Percentiles rank a stretch among this genome's conserved stretches.
Conservation (phyloP, 2,797 vertebrate genomes). For the Sylvilagus floridanus region DNA sequence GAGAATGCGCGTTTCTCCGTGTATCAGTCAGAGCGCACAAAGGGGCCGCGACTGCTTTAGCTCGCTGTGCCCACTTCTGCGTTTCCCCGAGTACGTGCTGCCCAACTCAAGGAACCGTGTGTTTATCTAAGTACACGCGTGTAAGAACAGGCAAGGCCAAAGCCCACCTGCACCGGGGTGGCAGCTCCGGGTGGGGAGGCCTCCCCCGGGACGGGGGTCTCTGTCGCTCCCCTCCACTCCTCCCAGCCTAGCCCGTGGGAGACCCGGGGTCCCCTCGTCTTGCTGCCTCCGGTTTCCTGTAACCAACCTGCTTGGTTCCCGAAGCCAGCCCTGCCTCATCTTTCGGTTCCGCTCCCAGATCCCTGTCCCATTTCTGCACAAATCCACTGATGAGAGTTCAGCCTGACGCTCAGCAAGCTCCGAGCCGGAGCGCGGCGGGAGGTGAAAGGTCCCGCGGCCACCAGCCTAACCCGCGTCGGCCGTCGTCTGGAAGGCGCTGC, state of each 20-base stretch:
- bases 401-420: neutral
- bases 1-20: too few relatives aligned
- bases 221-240: too few relatives aligned
- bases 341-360: neutral
- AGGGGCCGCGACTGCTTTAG: too few relatives aligned
- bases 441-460: neutral
- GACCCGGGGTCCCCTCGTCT: neutral
- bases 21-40: too few relatives aligned
- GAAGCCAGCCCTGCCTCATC: neutral
- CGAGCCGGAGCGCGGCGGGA: conserved; percentile 46
- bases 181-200: neutral
- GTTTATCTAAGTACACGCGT: conserved; percentile 1
- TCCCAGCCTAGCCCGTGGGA: neutral
- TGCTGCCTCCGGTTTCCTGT: neutral
- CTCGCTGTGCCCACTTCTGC: neutral
- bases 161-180: too few relatives aligned
- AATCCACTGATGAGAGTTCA: neutral
- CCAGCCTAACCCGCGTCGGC: neutral
- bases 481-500: conserved; percentile 42
- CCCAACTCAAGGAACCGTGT: conserved; percentile 14
- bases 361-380: neutral
- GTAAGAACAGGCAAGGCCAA: too few relatives aligned
- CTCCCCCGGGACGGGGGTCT: too few relatives aligned
- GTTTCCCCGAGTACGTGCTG: conserved; percentile 18
- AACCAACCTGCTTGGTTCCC: neutral